Evolutionary conservation across 2,797 vertebrate genomes (phyloP), one percentile per base, ranked within the genome.

Genomic region (Enteromius argenteus): DNA sequence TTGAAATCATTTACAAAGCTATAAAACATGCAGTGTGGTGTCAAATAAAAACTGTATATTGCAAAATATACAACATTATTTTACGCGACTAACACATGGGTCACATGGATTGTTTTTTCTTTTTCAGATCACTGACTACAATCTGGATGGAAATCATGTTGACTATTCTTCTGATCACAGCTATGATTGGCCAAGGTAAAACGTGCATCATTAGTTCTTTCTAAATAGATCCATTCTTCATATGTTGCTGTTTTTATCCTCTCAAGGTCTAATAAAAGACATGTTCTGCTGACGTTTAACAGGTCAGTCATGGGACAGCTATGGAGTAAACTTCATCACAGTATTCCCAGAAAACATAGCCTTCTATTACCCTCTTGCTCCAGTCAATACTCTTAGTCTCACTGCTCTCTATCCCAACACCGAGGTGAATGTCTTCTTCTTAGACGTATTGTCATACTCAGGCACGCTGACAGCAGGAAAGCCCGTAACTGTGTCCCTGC

Each of bases 261-360:
- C 46, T 35, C 27, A 1, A 11, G 8, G n/a, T 17, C n/a, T 42
- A 44, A 78, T 62, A 42, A 78, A 44, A 19, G 1, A 21, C 30
- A 39, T 23, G 11, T 75, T 23, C 5, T 51, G 46, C 11, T 51
- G 44, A 51, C 23, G 37, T 62, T 56, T 49, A 8, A 80, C 80
- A 82, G 80, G 80, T 13, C 30, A 27, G 56, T 82, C 69, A 64
- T 82, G 69, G 56, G 1, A 60, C 68, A 86, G 30, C 58, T 23
- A 68, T 1, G 93, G 94, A 4, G 19, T 0, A 2, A 1, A 53
- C 0, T 95, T 95, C 51, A 4, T 84, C 0, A 85, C 90, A 0
- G 91, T 81, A 14, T 95, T 94, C 53, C 93, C 92, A 0, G 95
- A 95, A 85, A 95, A 95, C 89, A 92, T 94, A 0, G 94, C 94